Evolutionary conservation across 37 sponge, comb jelly and placozoan genomes (phyloP).

Genomic region (Dysidea cf. avara): DNA sequence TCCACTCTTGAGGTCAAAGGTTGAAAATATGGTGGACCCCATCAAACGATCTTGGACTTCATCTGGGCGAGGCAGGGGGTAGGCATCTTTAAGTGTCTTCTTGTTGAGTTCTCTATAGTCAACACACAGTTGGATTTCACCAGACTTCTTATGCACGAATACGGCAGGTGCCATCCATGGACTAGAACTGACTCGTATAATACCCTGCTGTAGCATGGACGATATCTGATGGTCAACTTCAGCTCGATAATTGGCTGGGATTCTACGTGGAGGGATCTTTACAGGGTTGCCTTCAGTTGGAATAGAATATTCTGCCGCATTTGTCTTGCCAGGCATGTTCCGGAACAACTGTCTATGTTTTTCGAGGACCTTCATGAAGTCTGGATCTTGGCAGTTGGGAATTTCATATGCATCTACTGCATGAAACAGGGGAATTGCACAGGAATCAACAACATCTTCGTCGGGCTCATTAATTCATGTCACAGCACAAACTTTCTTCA

Average conservation of each 20-base stretch:
- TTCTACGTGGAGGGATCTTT: conserved; percentile 11
- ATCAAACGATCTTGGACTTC: neutral
- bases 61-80: neutral
- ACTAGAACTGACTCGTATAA: neutral
- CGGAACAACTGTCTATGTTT: too few species aligned
- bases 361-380: too few species aligned
- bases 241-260: conserved; percentile 15
- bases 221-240: conserved; percentile 6
- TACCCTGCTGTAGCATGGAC: neutral
- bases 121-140: neutral
- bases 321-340: too few species aligned
- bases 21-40: neutral
- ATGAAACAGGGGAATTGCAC: too few species aligned
- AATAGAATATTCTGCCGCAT: too few species aligned
- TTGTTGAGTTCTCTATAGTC: neutral
- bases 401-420: too few species aligned
- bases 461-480: too few species aligned
- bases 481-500: too few species aligned
- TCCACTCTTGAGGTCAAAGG: too few species aligned
- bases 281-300: too few species aligned
- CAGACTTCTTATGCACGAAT: conserved; percentile 4
- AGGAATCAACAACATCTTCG: too few species aligned
- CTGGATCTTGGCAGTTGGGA: too few species aligned
- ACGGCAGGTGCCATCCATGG: neutral
- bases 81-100: conserved; percentile 4